Percentiles rank a stretch among this genome's conserved stretches.
phyloP scores from a whole-genome alignment of 2,888 invertebrate species.

The Perdita meconis region DNA sequence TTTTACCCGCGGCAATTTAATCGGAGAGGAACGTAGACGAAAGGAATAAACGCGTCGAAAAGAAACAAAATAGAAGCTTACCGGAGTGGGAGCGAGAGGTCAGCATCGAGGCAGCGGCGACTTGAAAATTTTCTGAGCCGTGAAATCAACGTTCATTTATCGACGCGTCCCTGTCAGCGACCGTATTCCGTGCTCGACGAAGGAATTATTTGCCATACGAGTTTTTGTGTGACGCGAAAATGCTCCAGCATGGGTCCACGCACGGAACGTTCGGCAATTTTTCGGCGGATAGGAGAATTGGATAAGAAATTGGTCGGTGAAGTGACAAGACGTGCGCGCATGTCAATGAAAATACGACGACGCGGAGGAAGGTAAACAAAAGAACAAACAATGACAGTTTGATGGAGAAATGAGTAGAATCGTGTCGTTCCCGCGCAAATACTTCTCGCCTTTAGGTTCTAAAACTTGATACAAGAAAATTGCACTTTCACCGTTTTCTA shows the following conservation, averaged over 20 bases:
- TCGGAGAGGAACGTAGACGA: neutral
- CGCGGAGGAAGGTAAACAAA: slow-evolving; percentile 57
- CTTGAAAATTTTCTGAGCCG: slow-evolving; percentile 63
- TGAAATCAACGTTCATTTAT: slow-evolving; percentile 73
- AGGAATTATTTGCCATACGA: slow-evolving; percentile 27
- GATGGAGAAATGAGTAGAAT: slow-evolving; percentile 31
- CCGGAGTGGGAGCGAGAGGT: slow-evolving; percentile 52
- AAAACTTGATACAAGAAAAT: neutral
- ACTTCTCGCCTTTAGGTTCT: neutral
- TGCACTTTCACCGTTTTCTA: neutral
- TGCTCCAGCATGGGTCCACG: slow-evolving; percentile 24
- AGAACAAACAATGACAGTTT: slow-evolving; percentile 52
- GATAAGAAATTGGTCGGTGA: slow-evolving; percentile 25
- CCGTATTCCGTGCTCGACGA: slow-evolving; percentile 27
- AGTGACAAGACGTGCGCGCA: slow-evolving; percentile 38
- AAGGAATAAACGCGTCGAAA: neutral
- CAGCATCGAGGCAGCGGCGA: slow-evolving; percentile 71
- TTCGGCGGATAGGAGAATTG: slow-evolving; percentile 4
- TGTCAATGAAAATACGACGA: slow-evolving; percentile 46
- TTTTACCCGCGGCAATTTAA: neutral
- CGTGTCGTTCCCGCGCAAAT: slow-evolving; percentile 23
- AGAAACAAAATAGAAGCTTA: slow-evolving; percentile 48
- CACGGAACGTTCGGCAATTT: slow-evolving; percentile 51
- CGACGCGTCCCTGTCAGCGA: slow-evolving; percentile 35
- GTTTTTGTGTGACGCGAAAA: slow-evolving; percentile 18